phyloP scores from a whole-genome alignment of 1,140 invertebrate genomes.

The Drosophila leontia region DNA sequence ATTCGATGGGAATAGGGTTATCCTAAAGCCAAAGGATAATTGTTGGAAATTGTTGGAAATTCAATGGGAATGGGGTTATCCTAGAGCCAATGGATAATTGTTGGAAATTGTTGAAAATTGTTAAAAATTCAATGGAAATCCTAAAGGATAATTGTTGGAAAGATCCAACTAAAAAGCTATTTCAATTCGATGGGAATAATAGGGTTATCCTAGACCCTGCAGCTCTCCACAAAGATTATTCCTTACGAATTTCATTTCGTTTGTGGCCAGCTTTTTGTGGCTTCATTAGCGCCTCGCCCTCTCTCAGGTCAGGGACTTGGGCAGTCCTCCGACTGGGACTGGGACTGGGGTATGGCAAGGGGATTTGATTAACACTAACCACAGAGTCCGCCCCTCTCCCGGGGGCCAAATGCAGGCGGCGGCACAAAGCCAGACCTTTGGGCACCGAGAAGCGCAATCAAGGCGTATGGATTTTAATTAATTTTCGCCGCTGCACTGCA shows the following conservation, averaged over 20 bases:
- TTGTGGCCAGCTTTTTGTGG: conserved; percentile 60
- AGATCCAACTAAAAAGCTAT: neutral
- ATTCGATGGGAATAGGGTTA: too few relatives aligned
- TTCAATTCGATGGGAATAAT: neutral
- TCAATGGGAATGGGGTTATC: too few relatives aligned
- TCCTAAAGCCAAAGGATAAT: too few relatives aligned
- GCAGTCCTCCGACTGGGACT: neutral
- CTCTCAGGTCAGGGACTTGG: neutral
- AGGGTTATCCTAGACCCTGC: neutral
- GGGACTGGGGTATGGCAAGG: neutral
- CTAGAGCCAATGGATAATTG: too few relatives aligned
- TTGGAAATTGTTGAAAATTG: too few relatives aligned
- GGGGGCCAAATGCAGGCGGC: conserved; percentile 16
- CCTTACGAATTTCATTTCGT: conserved; percentile 47
- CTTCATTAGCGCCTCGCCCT: conserved; percentile 69
- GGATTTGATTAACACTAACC: conserved; percentile 61
- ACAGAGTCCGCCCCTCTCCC: neutral
- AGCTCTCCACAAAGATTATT: conserved; percentile 6
- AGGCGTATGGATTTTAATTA: conserved; percentile 79
- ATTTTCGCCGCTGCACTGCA: conserved; percentile 67
- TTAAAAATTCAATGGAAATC: too few relatives aligned
- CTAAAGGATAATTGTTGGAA: neutral
- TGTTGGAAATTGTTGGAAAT: too few relatives aligned
- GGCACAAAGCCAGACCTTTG: conserved; percentile 44
- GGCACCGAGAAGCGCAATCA: conserved; percentile 52